These are phyloP conservation scores for Sakesphorus luctuosus DNA, from an alignment of 2,113 vertebrate species.

Conservation along the genomic window DNA sequence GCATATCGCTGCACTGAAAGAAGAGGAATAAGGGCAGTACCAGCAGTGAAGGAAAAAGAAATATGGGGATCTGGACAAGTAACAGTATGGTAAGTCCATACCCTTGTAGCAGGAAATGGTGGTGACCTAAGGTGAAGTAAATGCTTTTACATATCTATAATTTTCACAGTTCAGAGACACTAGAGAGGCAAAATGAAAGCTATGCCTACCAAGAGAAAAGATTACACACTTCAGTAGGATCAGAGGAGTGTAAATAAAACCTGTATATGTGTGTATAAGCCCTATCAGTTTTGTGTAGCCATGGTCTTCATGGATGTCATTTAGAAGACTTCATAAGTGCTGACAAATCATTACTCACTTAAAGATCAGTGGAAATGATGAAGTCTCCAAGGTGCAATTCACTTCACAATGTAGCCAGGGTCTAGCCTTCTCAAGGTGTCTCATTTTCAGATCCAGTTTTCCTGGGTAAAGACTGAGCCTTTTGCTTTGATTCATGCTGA, in stretches of 20 bases:
- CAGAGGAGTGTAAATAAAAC: neutral
- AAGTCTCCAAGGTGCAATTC: neutral
- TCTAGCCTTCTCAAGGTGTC: neutral
- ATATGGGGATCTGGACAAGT: neutral
- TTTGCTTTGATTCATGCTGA: neutral
- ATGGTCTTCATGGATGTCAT: neutral
- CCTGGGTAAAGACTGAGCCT: neutral
- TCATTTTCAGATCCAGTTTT: neutral
- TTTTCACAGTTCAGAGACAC: neutral
- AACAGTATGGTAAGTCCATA: neutral
- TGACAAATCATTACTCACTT: neutral
- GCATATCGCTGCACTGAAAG: neutral
- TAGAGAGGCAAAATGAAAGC: neutral
- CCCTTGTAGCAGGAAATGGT: neutral
- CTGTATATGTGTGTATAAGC: neutral
- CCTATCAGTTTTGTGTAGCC: neutral
- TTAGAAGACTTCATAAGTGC: neutral
- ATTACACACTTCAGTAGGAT: neutral
- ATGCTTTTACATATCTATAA: neutral
- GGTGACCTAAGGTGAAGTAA: neutral
- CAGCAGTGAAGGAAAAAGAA: neutral
- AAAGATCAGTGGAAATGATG: neutral
- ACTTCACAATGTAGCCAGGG: neutral
- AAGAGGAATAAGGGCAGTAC: neutral
- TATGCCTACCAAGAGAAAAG: neutral